phyloP scores from a whole-genome alignment of 2,888 invertebrate species.

The Polyommatus iphigenia region DNA sequence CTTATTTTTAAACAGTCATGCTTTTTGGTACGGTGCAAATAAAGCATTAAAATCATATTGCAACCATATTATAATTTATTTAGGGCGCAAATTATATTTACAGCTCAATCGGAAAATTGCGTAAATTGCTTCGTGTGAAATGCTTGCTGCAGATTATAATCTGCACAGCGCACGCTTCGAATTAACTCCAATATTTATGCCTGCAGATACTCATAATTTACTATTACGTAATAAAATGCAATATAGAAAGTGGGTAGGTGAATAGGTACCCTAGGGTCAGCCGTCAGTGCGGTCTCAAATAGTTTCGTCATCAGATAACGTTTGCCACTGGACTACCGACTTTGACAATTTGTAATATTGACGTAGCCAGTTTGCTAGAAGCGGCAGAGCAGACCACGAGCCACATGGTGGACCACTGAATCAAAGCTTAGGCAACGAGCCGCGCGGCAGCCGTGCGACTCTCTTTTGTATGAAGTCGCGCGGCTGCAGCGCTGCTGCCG shows the following conservation, averaged over 20 bases:
- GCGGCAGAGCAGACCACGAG: no score
- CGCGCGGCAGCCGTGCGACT: no score
- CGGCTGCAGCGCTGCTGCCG: no score
- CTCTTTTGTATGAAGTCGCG: no score
- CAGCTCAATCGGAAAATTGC: conserved; percentile 36
- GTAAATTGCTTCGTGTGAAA: conserved; percentile 37
- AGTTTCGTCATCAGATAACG: not conserved
- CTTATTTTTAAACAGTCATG: no score
- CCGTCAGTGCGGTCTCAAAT: not conserved
- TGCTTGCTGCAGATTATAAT: conserved; percentile 28
- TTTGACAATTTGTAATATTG: not conserved
- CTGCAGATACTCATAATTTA: conserved; percentile 5
- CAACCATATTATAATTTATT: not conserved
- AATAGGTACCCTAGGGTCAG: not conserved
- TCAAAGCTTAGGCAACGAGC: no score
- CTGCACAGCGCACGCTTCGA: conserved; percentile 29
- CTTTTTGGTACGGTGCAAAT: no score
- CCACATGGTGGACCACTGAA: no score
- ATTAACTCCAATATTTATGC: conserved; percentile 13
- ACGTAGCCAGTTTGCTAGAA: no score
- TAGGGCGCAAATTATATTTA: conserved; percentile 25
- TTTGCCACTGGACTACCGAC: not conserved
- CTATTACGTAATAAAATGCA: conserved; percentile 15
- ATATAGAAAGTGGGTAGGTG: conserved; percentile 6
- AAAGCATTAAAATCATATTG: not conserved